Evolutionary conservation across 2,113 vertebrate genomes (phyloP).

Genomic region (Protobothrops mucrosquamatus): DNA sequence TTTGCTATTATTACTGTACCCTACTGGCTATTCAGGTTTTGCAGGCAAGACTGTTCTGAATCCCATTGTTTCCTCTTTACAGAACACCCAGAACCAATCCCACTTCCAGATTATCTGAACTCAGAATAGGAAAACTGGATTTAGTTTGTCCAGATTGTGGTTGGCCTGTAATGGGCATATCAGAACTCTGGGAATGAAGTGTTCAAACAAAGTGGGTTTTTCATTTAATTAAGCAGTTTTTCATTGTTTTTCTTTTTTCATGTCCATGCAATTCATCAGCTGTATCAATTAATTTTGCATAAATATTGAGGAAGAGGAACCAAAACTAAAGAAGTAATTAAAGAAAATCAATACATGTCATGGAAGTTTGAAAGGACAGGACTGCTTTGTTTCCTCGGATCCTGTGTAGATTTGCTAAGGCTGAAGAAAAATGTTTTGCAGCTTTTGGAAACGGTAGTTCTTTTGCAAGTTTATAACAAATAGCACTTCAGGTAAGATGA

Average conservation of each 20-base stretch:
- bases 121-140: not conserved
- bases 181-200: not conserved
- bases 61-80: not conserved
- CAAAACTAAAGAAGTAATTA: slow-evolving; percentile 19
- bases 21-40: not conserved
- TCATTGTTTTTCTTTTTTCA: not conserved
- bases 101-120: not conserved
- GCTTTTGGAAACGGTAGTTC: slow-evolving; percentile 54
- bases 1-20: not conserved
- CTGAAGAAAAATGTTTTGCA: slow-evolving; percentile 58
- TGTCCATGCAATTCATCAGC: not conserved
- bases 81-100: not conserved
- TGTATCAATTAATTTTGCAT: not conserved
- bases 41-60: not conserved
- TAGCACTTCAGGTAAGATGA: slow-evolving; percentile 46
- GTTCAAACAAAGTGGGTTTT: not conserved
- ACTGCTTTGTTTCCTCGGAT: slow-evolving; percentile 44
- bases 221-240: not conserved
- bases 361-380: slow-evolving; percentile 51
- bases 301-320: not conserved
- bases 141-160: not conserved
- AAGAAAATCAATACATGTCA: slow-evolving; percentile 44
- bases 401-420: slow-evolving; percentile 49
- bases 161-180: not conserved
- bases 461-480: slow-evolving; percentile 47